Evolutionary conservation across 2,888 invertebrate species (phyloP).

Genomic region (Melanostoma mellinum): DNA sequence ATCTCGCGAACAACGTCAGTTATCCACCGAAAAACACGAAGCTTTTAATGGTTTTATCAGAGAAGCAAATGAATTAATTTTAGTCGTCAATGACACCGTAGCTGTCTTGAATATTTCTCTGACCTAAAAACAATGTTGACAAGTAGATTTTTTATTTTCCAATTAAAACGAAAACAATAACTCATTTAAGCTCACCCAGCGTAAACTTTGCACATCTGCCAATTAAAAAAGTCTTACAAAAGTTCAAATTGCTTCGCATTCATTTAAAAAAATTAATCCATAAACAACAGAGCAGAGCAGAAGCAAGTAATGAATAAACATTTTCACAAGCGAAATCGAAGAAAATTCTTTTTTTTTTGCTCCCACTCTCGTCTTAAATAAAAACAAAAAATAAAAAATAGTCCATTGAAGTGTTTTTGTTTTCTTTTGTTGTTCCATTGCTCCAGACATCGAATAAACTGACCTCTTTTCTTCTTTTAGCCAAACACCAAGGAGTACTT

Average conservation of each 20-base stretch:
- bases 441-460: slow-evolving; percentile 32
- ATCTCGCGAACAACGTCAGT: too few relatives aligned
- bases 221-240: not conserved
- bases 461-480: slow-evolving; percentile 12
- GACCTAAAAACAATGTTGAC: too few relatives aligned
- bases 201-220: too few relatives aligned
- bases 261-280: slow-evolving; percentile 19
- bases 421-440: not conserved
- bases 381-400: slow-evolving; percentile 13
- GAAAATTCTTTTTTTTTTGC: slow-evolving; percentile 5
- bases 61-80: too few relatives aligned
- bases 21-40: too few relatives aligned
- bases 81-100: too few relatives aligned
- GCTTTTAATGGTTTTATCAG: too few relatives aligned
- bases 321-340: slow-evolving; percentile 25
- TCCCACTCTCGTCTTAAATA: slow-evolving; percentile 18
- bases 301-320: slow-evolving; percentile 46
- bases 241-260: slow-evolving; percentile 16
- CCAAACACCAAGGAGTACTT: not conserved
- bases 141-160: too few relatives aligned
- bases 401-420: slow-evolving; percentile 20
- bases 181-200: not conserved
- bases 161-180: not conserved
- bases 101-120: too few relatives aligned
- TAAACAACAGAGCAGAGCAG: slow-evolving; percentile 11